These are phyloP conservation scores for Ceratotherium simum DNA, from an alignment of 2,113 vertebrate genomes.

Conservation along the genomic window DNA sequence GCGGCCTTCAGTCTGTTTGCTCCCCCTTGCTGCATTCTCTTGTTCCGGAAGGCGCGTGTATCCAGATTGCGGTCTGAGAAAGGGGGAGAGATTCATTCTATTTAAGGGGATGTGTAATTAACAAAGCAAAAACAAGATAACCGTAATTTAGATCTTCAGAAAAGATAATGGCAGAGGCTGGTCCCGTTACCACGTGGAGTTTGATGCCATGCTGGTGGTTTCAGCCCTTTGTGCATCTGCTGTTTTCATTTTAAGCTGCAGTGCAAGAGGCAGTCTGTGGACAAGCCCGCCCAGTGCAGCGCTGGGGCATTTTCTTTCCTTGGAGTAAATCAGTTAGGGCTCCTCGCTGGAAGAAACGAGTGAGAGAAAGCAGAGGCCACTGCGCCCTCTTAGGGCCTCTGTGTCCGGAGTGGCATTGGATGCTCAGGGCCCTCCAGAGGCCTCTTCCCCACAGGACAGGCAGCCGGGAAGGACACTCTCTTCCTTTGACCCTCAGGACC, in stretches of 20 bases:
- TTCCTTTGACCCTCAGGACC: background rate
- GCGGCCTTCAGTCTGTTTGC: no score
- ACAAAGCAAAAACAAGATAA: conserved; percentile 56
- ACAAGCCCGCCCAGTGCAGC: accelerated
- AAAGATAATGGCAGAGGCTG: conserved; percentile 44
- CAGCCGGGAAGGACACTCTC: background rate
- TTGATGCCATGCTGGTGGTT: background rate
- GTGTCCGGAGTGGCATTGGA: background rate
- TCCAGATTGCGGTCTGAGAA: background rate
- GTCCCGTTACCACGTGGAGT: accelerated
- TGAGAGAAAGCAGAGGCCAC: background rate
- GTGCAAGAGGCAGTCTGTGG: background rate
- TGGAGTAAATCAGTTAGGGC: background rate
- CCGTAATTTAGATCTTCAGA: conserved; percentile 55
- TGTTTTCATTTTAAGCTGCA: accelerated
- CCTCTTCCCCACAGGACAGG: background rate
- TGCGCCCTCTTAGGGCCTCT: background rate
- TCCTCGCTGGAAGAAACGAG: background rate
- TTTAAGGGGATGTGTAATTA: conserved; percentile 73
- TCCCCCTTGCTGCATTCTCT: no score
- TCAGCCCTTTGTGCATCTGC: background rate
- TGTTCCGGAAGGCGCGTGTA: background rate
- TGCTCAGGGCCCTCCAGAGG: background rate
- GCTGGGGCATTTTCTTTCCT: accelerated
- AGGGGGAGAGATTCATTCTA: conserved; percentile 50